A percentile compares a stretch with the other conserved stretches of the same genome.
phyloP scores from a whole-genome alignment of 2,888 invertebrate genomes.

The Clusia tigrina region DNA sequence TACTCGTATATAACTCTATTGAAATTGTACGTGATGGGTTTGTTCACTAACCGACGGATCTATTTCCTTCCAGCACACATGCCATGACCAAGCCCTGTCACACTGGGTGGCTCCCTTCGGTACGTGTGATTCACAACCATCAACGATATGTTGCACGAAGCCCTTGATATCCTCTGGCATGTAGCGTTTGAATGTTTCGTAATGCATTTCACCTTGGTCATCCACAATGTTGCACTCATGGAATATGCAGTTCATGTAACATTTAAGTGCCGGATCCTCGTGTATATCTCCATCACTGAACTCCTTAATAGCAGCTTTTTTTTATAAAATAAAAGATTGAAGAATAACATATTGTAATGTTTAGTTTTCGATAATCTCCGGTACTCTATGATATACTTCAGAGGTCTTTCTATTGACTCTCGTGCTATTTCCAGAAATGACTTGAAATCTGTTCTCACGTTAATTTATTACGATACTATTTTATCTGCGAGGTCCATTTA shows the following conservation, averaged over 20 bases:
- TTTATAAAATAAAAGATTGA: not conserved
- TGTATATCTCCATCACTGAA: slow-evolving; percentile 54
- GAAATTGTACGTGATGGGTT: not conserved
- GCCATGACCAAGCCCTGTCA: slow-evolving; percentile 52
- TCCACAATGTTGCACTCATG: slow-evolving; percentile 47
- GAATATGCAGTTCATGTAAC: slow-evolving; percentile 56
- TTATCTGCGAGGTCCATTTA: too few relatives aligned
- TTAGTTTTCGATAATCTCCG: too few relatives aligned
- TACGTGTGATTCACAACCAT: slow-evolving; percentile 43
- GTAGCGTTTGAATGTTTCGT: slow-evolving; percentile 44
- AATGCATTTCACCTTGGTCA: slow-evolving; percentile 51
- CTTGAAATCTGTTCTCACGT: too few relatives aligned
- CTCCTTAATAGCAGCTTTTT: slow-evolving; percentile 48
- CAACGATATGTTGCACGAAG: slow-evolving; percentile 46
- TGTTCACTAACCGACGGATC: slow-evolving; percentile 48
- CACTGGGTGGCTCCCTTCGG: slow-evolving; percentile 49
- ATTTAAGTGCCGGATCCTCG: slow-evolving; percentile 51
- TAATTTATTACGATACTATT: too few relatives aligned
- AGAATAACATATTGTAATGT: not conserved
- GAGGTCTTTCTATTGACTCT: too few relatives aligned
- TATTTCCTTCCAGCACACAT: slow-evolving; percentile 51
- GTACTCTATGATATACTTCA: too few relatives aligned
- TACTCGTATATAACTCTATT: slow-evolving; percentile 4
- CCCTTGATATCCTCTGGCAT: slow-evolving; percentile 44
- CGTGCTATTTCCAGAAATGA: too few relatives aligned